Percentiles rank a stretch among this genome's conserved stretches.
Conservation (phyloP, 2,113 vertebrate genomes). For the Condylura cristata region DNA sequence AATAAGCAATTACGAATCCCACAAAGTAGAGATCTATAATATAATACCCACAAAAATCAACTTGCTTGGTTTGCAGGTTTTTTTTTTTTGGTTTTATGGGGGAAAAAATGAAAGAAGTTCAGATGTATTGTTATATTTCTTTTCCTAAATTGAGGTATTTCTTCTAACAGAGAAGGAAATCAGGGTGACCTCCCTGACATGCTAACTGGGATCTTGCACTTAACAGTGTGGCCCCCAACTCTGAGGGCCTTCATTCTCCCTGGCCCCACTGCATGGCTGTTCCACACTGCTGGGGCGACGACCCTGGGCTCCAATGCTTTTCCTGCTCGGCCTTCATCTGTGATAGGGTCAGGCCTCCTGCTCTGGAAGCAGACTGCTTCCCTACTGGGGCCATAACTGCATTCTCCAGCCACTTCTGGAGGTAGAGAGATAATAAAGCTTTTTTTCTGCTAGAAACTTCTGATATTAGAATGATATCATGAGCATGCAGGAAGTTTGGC, state of each 20-base stretch:
- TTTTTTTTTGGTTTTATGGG: background rate
- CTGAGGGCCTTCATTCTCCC: slow-evolving; percentile 70
- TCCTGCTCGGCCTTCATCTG: background rate
- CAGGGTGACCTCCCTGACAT: background rate
- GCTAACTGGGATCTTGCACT: background rate
- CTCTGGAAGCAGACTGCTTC: background rate
- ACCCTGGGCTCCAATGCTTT: background rate
- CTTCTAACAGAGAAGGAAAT: background rate
- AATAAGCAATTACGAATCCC: background rate
- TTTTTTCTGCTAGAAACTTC: slow-evolving; percentile 12
- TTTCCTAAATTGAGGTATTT: background rate
- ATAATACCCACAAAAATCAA: background rate
- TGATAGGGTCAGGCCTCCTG: background rate
- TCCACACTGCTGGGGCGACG: slow-evolving; percentile 46
- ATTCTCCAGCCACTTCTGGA: slow-evolving; percentile 64
- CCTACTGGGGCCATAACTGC: slow-evolving; percentile 45
- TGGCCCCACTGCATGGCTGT: slow-evolving; percentile 69
- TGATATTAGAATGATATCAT: slow-evolving; percentile 47
- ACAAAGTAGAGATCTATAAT: background rate
- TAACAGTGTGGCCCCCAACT: slow-evolving; percentile 73
- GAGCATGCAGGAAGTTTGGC: slow-evolving; percentile 16
- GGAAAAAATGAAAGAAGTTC: background rate
- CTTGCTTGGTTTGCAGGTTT: background rate
- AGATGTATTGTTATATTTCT: background rate
- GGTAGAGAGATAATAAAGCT: slow-evolving; percentile 49